A percentile compares a stretch with the other conserved stretches of the same genome.
Evolutionary conservation across 2,888 invertebrate species (phyloP).

Genomic region (Scrobipalpa atriplicella): DNA sequence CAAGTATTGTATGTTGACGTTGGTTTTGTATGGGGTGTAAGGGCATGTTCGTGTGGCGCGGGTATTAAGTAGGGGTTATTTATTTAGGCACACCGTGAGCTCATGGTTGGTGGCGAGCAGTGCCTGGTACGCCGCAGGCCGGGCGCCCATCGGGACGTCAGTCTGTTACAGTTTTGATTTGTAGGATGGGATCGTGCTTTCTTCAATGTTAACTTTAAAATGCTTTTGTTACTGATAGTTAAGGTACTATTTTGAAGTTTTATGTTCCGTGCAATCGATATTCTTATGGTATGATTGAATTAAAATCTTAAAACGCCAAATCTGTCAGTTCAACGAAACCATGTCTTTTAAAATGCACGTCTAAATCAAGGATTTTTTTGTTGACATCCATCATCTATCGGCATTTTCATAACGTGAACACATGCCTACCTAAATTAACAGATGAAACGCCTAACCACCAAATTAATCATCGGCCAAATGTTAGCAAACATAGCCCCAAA

Average conservation of each 20-base stretch:
- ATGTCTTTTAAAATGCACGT: too few relatives aligned
- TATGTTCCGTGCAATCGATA: too few relatives aligned
- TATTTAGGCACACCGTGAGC: constrained; percentile 67
- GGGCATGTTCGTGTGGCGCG: constrained; percentile 56
- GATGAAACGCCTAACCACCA: constrained; percentile 19
- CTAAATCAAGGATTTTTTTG: too few relatives aligned
- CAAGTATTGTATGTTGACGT: constrained; percentile 6
- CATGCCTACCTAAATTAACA: background rate
- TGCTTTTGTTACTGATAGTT: too few relatives aligned
- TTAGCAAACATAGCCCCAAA: constrained; percentile 41
- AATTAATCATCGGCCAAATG: constrained; percentile 34
- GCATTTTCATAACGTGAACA: background rate
- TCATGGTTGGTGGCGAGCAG: constrained; percentile 52
- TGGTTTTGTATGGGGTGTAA: background rate
- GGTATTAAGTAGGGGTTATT: constrained; percentile 78
- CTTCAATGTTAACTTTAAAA: background rate
- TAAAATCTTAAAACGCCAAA: too few relatives aligned
- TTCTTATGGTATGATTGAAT: too few relatives aligned
- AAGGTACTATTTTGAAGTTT: too few relatives aligned
- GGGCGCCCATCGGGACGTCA: constrained; percentile 7
- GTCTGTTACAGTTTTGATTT: constrained; percentile 21
- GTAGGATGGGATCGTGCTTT: constrained; percentile 2
- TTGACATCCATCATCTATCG: too few relatives aligned
- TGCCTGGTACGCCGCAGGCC: constrained; percentile 48
- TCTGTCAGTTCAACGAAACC: too few relatives aligned